Evolutionary conservation across 2,797 vertebrate genomes (phyloP).

Genomic region (Danio tinwini): DNA sequence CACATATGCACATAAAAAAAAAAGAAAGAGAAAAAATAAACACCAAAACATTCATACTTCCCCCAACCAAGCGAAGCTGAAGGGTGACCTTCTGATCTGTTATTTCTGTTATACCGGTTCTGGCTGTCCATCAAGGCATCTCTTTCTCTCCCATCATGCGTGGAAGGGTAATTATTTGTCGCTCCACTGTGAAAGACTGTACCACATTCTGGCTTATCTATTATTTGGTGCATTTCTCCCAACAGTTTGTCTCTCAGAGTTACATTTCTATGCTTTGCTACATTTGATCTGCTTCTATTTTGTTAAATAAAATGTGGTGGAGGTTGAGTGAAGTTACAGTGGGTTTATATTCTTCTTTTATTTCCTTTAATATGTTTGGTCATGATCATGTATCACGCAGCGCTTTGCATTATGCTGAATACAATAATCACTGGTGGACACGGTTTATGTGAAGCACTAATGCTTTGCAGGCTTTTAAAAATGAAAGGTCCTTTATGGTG

Average conservation of each 20-base stretch:
- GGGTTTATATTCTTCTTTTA: slow-evolving; percentile 11
- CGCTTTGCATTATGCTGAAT: neutral
- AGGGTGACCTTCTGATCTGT: slow-evolving; percentile 68
- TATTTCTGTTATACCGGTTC: slow-evolving; percentile 63
- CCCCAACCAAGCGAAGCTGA: slow-evolving; percentile 42
- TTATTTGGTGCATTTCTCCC: slow-evolving; percentile 75
- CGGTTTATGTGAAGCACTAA: neutral
- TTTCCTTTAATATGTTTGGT: neutral
- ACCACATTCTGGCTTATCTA: slow-evolving; percentile 72
- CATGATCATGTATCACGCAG: neutral
- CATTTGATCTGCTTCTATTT: slow-evolving; percentile 85
- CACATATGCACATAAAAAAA: slow-evolving; percentile 12
- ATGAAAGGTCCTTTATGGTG: neutral
- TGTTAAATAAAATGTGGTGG: slow-evolving; percentile 85
- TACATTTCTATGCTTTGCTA: slow-evolving; percentile 83
- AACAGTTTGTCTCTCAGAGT: slow-evolving; percentile 78
- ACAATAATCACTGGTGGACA: neutral
- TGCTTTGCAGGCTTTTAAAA: slow-evolving; percentile 3
- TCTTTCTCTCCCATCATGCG: slow-evolving; percentile 47
- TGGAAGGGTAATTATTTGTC: slow-evolving; percentile 67
- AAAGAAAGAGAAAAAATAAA: neutral
- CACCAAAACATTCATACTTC: neutral
- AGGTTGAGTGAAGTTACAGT: slow-evolving; percentile 72
- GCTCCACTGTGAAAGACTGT: slow-evolving; percentile 72
- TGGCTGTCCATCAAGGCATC: slow-evolving; percentile 55